phyloP scores from a whole-genome alignment of 2,113 vertebrate species.

The Macroglossus sobrinus region DNA sequence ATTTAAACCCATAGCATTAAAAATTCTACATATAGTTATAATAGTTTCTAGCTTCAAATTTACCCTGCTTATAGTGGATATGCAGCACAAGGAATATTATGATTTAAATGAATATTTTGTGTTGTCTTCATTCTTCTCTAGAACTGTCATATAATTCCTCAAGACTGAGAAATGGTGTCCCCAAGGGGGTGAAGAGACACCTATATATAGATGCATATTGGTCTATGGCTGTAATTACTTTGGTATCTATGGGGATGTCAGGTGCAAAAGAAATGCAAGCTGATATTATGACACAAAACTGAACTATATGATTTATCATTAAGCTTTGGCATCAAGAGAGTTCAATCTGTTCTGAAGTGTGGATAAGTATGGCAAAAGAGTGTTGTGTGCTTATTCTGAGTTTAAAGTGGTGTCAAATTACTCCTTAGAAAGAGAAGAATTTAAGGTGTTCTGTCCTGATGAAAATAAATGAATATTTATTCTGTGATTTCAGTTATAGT shows the following conservation, averaged over 20 bases:
- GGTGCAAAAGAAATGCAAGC: constrained; percentile 4
- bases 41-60: constrained; percentile 13
- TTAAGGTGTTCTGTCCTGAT: not conserved
- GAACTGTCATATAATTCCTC: constrained; percentile 34
- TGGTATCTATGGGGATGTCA: constrained; percentile 34
- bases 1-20: not conserved
- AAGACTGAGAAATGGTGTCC: constrained; percentile 38
- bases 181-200: not conserved
- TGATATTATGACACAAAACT: not conserved
- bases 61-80: constrained; percentile 34
- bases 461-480: not conserved
- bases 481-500: not conserved
- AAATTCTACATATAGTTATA: not conserved
- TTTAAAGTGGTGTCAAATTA: not conserved
- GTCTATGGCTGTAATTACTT: not conserved
- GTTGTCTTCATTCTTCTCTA: constrained; percentile 14
- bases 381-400: not conserved
- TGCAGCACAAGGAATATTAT: not conserved
- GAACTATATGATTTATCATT: not conserved
- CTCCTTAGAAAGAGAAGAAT: not conserved
- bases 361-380: not conserved
- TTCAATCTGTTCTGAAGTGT: constrained; percentile 40
- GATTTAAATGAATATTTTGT: not conserved
- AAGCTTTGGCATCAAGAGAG: constrained; percentile 23
- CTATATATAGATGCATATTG: not conserved